Conservation (phyloP, 2,797 vertebrate genomes). For the Bothrops alternatus region DNA sequence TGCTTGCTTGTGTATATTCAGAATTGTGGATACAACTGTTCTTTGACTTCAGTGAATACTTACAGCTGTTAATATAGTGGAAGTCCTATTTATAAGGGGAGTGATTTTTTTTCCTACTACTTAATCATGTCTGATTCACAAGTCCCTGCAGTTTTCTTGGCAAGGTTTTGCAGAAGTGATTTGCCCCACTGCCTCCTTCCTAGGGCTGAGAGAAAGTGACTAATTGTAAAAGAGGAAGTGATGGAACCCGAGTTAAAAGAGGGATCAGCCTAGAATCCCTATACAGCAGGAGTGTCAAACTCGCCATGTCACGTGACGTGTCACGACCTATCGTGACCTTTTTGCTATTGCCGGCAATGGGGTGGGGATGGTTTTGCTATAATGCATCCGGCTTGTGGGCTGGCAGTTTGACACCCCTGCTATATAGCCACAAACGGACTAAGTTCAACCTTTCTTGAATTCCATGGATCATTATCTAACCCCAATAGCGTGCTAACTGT, state of each 20-base stretch:
- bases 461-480: neutral
- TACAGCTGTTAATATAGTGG: neutral
- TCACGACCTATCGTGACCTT: too few relatives aligned
- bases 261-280: neutral
- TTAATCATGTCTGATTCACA: neutral
- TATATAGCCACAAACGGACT: neutral
- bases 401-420: too few relatives aligned
- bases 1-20: neutral
- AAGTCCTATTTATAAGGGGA: neutral
- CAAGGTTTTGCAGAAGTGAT: neutral
- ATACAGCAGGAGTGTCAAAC: too few relatives aligned
- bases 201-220: neutral
- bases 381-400: too few relatives aligned
- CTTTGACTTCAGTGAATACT: neutral
- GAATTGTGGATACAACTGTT: neutral
- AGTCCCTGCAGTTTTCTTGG: neutral
- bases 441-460: neutral
- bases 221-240: neutral
- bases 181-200: neutral
- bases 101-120: neutral
- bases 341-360: too few relatives aligned
- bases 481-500: neutral
- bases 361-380: too few relatives aligned
- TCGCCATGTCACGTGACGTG: too few relatives aligned
- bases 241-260: neutral